Percentiles rank a stretch among this genome's conserved stretches.
These are phyloP conservation scores for Strigamia crassipes DNA, from an alignment of 2,888 invertebrate species.

Conservation along the genomic window DNA sequence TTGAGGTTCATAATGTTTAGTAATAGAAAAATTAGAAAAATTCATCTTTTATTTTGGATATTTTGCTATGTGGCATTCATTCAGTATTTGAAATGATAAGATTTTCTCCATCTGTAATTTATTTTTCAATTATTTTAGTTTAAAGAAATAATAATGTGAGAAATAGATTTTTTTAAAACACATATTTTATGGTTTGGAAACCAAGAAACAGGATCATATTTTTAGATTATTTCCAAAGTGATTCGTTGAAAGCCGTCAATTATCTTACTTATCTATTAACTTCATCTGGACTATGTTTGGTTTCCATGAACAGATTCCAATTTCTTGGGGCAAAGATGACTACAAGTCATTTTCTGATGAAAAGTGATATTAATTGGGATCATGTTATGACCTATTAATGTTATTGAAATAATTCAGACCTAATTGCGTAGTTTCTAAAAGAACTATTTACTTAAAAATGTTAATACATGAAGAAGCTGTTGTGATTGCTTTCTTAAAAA, in stretches of 20 bases:
- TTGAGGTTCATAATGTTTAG: not conserved
- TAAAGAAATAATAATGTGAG: too few species aligned
- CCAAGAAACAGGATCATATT: too few species aligned
- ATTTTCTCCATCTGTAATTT: too few species aligned
- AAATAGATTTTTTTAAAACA: too few species aligned
- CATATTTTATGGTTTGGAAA: too few species aligned
- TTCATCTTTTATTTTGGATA: too few species aligned
- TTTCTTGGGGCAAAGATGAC: not conserved
- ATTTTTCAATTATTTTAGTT: too few species aligned
- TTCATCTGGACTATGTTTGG: conserved; percentile 19
- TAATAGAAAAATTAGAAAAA: too few species aligned
- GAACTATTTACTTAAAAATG: not conserved
- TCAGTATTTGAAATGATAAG: not conserved
- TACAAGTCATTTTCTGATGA: not conserved
- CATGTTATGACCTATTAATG: not conserved
- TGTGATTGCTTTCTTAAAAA: too few species aligned
- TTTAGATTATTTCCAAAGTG: not conserved
- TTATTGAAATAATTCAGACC: not conserved
- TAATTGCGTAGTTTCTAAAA: not conserved
- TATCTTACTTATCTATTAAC: not conserved
- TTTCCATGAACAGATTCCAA: not conserved
- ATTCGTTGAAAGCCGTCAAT: not conserved
- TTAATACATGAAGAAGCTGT: not conserved
- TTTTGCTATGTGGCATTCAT: not conserved
- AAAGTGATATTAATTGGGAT: not conserved